Conservation (phyloP, 2,797 vertebrate species). For the Onychomys leucogaster region DNA sequence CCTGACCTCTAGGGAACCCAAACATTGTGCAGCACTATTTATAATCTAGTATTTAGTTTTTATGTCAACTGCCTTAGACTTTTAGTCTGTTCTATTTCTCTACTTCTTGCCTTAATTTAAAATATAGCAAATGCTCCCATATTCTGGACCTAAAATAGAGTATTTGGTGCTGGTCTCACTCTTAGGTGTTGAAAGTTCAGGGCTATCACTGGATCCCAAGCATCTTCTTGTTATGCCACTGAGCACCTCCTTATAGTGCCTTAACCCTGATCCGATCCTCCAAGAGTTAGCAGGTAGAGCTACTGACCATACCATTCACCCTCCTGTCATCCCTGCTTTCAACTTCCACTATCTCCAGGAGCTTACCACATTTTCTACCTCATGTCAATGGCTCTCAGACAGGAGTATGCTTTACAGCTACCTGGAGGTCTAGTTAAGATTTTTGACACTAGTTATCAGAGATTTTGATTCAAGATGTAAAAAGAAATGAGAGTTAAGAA, state of each 20-base stretch:
- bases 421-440: not conserved
- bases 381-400: not conserved
- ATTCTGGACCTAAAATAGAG: too few relatives aligned
- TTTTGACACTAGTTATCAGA: not conserved
- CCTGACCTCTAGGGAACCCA: not conserved
- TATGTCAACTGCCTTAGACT: not conserved
- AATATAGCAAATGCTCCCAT: not conserved
- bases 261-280: not conserved
- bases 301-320: not conserved
- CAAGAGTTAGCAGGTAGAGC: not conserved
- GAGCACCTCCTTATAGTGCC: not conserved
- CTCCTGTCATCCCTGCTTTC: not conserved
- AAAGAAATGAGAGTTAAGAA: too few relatives aligned
- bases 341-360: not conserved
- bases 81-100: not conserved
- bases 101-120: not conserved
- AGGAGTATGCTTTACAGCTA: accelerated
- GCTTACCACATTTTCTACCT: accelerated
- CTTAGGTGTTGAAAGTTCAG: not conserved
- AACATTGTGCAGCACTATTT: not conserved
- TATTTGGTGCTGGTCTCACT: accelerated
- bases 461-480: not conserved
- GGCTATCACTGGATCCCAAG: accelerated
- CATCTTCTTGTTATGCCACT: not conserved
- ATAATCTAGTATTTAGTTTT: not conserved